Evolutionary conservation across 2,797 vertebrate species (phyloP).

Genomic region (Urophycis tenuis): DNA sequence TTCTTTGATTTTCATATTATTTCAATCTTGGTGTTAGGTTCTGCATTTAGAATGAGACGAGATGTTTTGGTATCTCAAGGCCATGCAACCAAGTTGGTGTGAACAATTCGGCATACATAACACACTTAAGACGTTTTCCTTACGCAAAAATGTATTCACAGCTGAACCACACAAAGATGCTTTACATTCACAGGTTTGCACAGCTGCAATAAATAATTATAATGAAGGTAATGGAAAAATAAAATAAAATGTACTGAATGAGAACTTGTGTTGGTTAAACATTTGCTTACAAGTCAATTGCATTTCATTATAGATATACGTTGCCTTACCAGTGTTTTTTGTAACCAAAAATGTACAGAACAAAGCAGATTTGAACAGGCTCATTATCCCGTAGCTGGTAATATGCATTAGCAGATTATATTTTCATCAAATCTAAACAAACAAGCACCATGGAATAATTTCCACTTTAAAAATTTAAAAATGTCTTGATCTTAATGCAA

Average conservation of each 20-base stretch:
- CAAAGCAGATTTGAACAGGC: background rate
- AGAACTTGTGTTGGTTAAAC: too few relatives aligned
- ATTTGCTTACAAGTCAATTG: background rate
- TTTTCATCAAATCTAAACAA: background rate
- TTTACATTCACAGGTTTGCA: background rate
- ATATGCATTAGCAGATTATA: too few relatives aligned
- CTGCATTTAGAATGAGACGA: background rate
- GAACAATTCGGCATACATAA: background rate
- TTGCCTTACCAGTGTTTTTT: background rate
- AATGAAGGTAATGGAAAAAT: background rate
- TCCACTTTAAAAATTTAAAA: background rate
- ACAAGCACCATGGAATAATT: background rate
- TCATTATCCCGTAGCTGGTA: background rate
- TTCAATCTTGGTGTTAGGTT: too few relatives aligned
- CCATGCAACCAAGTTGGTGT: background rate
- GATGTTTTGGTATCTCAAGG: background rate
- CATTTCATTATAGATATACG: background rate
- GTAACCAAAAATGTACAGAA: background rate
- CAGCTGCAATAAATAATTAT: background rate
- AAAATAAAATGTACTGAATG: too few relatives aligned
- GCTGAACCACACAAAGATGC: background rate
- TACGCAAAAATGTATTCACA: background rate
- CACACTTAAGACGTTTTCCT: background rate
- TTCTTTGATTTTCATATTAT: too few relatives aligned
- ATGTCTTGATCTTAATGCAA: background rate